Percentiles rank a stretch among this genome's conserved stretches.
These are phyloP conservation scores for Melanaphis sacchari DNA, from an alignment of 1,140 invertebrate species.

Conservation along the genomic window DNA sequence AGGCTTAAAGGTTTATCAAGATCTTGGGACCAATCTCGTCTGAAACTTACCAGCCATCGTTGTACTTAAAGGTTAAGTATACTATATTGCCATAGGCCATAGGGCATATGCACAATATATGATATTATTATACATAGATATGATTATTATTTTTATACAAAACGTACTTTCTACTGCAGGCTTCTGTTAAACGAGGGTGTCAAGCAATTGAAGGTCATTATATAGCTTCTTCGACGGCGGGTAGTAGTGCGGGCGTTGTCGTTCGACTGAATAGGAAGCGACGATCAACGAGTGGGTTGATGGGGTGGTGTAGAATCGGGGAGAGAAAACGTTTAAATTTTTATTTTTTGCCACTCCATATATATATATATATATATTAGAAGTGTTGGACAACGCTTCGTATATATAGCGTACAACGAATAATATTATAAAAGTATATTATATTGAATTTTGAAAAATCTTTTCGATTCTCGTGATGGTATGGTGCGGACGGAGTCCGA, in stretches of 20 bases:
- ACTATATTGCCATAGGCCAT: not conserved
- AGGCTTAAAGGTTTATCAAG: not conserved
- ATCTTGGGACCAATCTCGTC: conserved; percentile 23
- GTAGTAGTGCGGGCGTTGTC: not conserved
- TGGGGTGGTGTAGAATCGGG: not conserved
- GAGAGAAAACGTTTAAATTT: conserved; percentile 30
- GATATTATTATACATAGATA: not conserved
- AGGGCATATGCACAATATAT: not conserved
- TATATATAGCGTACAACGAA: not conserved
- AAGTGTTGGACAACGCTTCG: conserved; percentile 20
- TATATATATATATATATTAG: conserved; percentile 1
- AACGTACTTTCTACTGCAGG: not conserved
- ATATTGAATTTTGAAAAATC: conserved; percentile 31
- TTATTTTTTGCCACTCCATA: not conserved
- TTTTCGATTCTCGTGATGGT: not conserved
- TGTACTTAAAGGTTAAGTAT: not conserved
- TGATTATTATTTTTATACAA: conserved; percentile 3
- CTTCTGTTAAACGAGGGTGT: not conserved
- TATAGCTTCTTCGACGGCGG: not conserved
- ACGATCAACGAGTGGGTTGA: not conserved
- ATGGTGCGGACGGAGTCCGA: not conserved
- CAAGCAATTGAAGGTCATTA: not conserved
- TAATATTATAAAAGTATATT: not conserved
- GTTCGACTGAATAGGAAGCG: not conserved
- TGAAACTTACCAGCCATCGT: not conserved